These are phyloP conservation scores for Argopecten irradians DNA, from an alignment of 1,140 invertebrate species.

Conservation along the genomic window DNA sequence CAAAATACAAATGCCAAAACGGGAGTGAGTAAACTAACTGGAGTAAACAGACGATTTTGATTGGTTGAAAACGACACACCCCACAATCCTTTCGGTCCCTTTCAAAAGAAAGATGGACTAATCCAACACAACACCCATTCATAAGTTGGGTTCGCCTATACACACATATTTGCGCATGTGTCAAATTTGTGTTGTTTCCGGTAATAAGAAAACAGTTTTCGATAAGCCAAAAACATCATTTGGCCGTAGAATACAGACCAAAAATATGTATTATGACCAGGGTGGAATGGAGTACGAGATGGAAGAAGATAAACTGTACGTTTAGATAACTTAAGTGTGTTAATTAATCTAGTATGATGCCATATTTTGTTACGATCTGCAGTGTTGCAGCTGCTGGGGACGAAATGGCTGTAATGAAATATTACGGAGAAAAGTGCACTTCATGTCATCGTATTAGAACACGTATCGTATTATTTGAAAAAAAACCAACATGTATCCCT, in stretches of 20 bases:
- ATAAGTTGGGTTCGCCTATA: neutral
- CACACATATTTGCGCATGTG: neutral
- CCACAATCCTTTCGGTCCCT: neutral
- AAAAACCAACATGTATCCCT: too few species aligned
- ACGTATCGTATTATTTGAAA: too few species aligned
- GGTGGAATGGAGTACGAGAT: slow-evolving; percentile 52
- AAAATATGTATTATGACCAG: slow-evolving; percentile 50
- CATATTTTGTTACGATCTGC: too few species aligned
- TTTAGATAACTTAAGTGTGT: too few species aligned
- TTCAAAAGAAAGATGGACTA: neutral
- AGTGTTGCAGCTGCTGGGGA: too few species aligned
- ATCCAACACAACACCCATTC: neutral
- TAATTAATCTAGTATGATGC: too few species aligned
- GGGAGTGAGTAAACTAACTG: neutral
- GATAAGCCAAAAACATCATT: neutral
- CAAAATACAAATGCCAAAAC: neutral
- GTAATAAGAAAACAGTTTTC: neutral
- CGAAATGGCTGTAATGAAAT: too few species aligned
- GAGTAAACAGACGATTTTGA: neutral
- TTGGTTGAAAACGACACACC: slow-evolving; percentile 5
- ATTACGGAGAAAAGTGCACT: too few species aligned
- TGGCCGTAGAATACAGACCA: neutral
- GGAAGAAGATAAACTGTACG: slow-evolving; percentile 53
- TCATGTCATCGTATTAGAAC: too few species aligned
- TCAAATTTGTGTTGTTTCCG: neutral